Percentiles rank a stretch among this genome's conserved stretches.
These are phyloP conservation scores for Eupeodes corollae DNA, from an alignment of 1,140 invertebrate genomes.

Conservation along the genomic window DNA sequence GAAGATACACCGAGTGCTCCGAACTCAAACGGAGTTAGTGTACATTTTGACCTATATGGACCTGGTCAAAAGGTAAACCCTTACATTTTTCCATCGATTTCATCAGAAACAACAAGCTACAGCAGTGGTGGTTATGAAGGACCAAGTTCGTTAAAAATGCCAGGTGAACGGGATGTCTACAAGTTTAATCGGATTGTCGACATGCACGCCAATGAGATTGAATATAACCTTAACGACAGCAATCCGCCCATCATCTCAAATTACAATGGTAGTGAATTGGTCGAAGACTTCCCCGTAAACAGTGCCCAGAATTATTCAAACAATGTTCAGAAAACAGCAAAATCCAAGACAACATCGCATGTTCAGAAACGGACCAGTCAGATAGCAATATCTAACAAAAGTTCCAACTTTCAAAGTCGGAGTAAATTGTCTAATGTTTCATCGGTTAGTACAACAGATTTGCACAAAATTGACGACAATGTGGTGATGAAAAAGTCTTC, in stretches of 20 bases:
- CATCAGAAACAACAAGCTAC: constrained; percentile 5
- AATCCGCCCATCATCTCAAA: constrained; percentile 31
- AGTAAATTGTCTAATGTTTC: constrained; percentile 28
- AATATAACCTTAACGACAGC: constrained; percentile 29
- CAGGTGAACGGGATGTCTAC: constrained; percentile 21
- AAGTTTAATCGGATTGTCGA: constrained; percentile 4
- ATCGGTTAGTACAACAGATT: constrained; percentile 33
- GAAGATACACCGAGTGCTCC: constrained; percentile 13
- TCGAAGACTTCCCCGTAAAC: constrained; percentile 36
- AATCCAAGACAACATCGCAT: constrained; percentile 7
- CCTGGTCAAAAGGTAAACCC: background rate
- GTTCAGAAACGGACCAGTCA: constrained; percentile 10
- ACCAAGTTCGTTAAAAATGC: constrained; percentile 21
- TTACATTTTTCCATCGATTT: constrained; percentile 7
- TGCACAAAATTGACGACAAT: constrained; percentile 35
- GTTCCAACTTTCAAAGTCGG: constrained; percentile 13
- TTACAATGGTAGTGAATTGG: constrained; percentile 32
- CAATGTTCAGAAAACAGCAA: background rate
- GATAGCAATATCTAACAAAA: constrained; percentile 4
- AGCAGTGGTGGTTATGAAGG: constrained; percentile 7
- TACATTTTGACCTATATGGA: too few relatives aligned
- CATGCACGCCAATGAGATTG: constrained; percentile 13
- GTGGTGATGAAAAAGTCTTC: constrained; percentile 31
- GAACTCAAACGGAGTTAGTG: too few relatives aligned
- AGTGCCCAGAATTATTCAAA: constrained; percentile 15